phyloP scores from a whole-genome alignment of 2,113 vertebrate species.

The Sialia sialis region DNA sequence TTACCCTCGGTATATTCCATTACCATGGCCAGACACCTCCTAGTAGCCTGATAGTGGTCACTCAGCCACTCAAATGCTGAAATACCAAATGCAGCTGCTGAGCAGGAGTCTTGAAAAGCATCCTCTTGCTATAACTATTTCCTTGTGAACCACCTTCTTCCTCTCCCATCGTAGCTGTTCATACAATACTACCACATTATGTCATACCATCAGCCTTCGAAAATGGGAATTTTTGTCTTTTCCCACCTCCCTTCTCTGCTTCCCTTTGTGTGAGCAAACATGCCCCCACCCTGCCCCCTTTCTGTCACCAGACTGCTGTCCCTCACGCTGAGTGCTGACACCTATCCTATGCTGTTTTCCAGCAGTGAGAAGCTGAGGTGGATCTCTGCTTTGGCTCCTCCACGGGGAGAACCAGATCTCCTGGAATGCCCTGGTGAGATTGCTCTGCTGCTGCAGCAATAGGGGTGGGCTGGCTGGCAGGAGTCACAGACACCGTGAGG shows the following conservation, averaged over 20 bases:
- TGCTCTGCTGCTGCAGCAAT: not conserved
- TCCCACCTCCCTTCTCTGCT: not conserved
- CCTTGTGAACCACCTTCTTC: not conserved
- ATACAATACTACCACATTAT: not conserved
- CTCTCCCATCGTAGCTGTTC: not conserved
- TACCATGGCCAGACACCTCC: not conserved
- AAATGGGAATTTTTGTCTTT: not conserved
- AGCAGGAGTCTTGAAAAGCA: not conserved
- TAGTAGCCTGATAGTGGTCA: not conserved
- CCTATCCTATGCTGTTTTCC: not conserved
- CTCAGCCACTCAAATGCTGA: not conserved
- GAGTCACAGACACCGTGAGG: not conserved
- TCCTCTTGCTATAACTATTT: not conserved
- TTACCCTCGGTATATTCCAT: not conserved
- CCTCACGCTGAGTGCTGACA: not conserved
- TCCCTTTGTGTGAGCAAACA: not conserved
- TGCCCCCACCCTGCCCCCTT: fast-evolving
- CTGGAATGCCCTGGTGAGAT: conserved; percentile 71
- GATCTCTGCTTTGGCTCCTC: conserved; percentile 88
- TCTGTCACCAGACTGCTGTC: not conserved
- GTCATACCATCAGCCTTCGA: not conserved
- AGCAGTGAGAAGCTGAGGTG: conserved; percentile 95
- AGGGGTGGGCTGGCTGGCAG: not conserved
- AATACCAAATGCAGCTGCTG: not conserved
- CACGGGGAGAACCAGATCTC: conserved; percentile 70